A percentile compares a stretch with the other conserved stretches of the same genome.
phyloP scores from a whole-genome alignment of 2,113 vertebrate genomes.

The Pituophis catenifer region DNA sequence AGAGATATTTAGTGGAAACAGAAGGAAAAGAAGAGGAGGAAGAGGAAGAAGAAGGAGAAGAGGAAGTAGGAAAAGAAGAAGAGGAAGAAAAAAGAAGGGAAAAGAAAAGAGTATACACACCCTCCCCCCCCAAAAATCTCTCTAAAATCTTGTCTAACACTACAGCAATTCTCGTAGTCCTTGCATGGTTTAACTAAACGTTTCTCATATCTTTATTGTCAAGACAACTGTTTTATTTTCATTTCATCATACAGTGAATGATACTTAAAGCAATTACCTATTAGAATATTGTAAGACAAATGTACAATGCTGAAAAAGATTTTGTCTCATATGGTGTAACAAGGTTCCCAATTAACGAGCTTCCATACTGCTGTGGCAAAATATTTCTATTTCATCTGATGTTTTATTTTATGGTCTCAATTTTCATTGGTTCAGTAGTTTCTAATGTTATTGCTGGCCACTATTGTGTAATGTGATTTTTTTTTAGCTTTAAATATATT shows the following conservation, averaged over 20 bases:
- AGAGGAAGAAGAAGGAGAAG: no score
- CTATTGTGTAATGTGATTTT: background rate
- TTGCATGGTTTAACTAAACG: background rate
- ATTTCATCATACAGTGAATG: background rate
- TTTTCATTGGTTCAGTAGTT: background rate
- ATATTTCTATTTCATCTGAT: background rate
- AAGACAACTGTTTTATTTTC: background rate
- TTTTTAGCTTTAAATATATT: background rate
- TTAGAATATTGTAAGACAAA: slow-evolving; percentile 26
- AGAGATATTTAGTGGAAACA: background rate
- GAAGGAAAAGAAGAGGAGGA: background rate
- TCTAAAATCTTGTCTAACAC: background rate
- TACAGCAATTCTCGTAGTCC: background rate
- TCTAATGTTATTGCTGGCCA: no score
- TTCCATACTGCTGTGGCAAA: background rate
- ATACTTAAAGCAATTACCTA: background rate
- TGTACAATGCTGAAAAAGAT: background rate
- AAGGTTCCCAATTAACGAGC: background rate
- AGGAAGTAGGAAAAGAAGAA: background rate
- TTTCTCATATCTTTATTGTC: background rate
- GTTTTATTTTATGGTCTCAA: background rate
- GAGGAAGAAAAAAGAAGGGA: background rate
- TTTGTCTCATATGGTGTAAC: background rate
- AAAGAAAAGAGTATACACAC: no score
- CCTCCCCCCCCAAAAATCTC: no score